These are phyloP conservation scores for Ageneiosus marmoratus DNA, from an alignment of 2,113 vertebrate species.

Conservation along the genomic window DNA sequence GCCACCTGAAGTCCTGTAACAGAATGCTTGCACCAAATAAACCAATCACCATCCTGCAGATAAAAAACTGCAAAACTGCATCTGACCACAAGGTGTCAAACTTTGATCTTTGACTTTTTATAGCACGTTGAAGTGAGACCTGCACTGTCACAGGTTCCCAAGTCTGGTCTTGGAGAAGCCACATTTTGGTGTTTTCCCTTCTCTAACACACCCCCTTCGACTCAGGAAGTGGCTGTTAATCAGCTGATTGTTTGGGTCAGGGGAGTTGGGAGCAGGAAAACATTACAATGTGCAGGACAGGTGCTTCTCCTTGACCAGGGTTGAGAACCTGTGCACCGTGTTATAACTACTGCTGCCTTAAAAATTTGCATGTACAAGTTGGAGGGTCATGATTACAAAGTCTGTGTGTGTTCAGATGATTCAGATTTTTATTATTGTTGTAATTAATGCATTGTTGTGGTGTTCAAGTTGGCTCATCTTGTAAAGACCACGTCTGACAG, in stretches of 20 bases:
- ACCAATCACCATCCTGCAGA: slow-evolving; percentile 2
- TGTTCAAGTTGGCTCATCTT: too few species aligned
- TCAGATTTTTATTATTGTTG: too few species aligned
- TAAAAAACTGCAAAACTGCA: slow-evolving; percentile 30
- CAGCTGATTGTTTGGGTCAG: not conserved
- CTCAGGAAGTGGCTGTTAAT: not conserved
- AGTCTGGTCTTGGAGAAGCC: not conserved
- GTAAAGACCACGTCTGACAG: too few species aligned
- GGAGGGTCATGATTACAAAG: not conserved
- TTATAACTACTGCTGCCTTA: not conserved
- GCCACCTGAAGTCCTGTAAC: not conserved
- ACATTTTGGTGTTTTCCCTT: not conserved
- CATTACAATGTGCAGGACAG: not conserved
- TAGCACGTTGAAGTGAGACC: not conserved
- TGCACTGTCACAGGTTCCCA: not conserved
- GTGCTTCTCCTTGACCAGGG: not conserved
- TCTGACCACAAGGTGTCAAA: slow-evolving; percentile 7
- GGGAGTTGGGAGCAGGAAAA: not conserved
- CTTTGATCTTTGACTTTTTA: not conserved
- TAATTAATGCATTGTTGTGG: too few species aligned
- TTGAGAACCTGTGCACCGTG: not conserved
- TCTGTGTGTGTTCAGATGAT: too few species aligned
- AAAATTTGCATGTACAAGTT: not conserved
- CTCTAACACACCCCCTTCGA: not conserved
- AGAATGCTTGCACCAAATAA: slow-evolving; percentile 11